Evolutionary conservation across 2,113 vertebrate genomes (phyloP), one percentile per base, ranked within the genome.

Genomic region (Pterocles orientalis): DNA sequence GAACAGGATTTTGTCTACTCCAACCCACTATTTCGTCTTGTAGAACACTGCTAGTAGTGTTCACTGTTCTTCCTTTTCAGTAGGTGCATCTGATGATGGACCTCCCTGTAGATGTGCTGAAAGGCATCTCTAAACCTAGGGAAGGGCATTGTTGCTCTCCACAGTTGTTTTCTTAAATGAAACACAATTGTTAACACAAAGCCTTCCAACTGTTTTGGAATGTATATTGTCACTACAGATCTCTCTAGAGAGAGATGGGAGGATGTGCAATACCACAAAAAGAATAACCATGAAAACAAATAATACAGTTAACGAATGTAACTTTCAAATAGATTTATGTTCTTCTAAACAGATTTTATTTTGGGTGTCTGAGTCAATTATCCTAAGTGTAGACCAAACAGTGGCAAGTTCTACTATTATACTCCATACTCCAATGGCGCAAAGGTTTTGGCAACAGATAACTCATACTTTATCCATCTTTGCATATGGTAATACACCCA

Each of bases 391-490:
- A 85, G 83, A 57, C 82, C 79, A 94, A 90, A 83, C 28, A 68
- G 50, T 82, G 75, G n/a, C 82, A 83, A 68, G 53, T 91, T 92
- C 70, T 64, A 23, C 68, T 71, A 31, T 77, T 48, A 43, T 54
- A 71, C 28, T 82, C 36, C 6, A 48, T 64, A 64, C 31, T 88
- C 20, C 57, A 79, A 86, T 1, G 5, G 48, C 60, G 66, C 57
- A 76, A 85, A 88, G 36, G 58, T 87, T 95, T 97, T 95, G 86
- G 81, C 93, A 95, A 54, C 36, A 89, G 77, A 94, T 65, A 53
- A 82, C 64, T 92, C 80, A 39, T 39, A 15, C 10, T 94, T 92
- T 62, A 78, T 92, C 43, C 72, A 6, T 95, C 91, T 60, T 90
- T 88, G 58, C 90, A 58, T 96, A 94, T 88, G 91, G 95, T 91